These are phyloP conservation scores for Adineta ricciae DNA, from an alignment of 2,888 invertebrate species.

Conservation along the genomic window DNA sequence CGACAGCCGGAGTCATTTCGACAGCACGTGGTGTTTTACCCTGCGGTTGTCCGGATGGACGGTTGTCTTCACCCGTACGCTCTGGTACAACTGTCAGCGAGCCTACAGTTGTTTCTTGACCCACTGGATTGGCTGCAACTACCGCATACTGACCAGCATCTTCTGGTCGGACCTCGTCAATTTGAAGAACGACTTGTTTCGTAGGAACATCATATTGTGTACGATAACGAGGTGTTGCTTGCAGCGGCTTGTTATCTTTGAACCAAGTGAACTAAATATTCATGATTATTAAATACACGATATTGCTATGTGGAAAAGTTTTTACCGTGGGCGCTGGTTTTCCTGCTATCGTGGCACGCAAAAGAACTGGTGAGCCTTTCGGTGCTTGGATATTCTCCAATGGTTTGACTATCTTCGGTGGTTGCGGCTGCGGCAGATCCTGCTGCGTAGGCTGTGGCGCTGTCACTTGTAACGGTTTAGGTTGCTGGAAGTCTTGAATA, in stretches of 20 bases:
- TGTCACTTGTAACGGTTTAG: neutral
- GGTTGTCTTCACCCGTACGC: neutral
- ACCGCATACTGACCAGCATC: slow-evolving; percentile 93
- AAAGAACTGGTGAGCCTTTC: slow-evolving; percentile 46
- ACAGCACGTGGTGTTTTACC: neutral
- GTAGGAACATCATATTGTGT: slow-evolving; percentile 10
- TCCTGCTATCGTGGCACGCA: slow-evolving; percentile 27
- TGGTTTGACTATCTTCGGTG: slow-evolving; percentile 88
- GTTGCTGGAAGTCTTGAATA: neutral
- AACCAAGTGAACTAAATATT: slow-evolving; percentile 24
- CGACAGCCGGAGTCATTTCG: neutral
- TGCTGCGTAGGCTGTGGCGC: neutral
- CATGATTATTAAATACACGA: neutral
- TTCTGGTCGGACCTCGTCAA: slow-evolving; percentile 42
- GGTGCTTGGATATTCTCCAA: slow-evolving; percentile 82
- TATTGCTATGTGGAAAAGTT: neutral
- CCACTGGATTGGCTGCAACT: slow-evolving; percentile 81
- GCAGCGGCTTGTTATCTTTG: slow-evolving; percentile 29
- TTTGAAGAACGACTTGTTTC: slow-evolving; percentile 23
- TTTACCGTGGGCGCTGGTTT: slow-evolving; percentile 28
- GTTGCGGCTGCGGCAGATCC: neutral
- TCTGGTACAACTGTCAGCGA: neutral
- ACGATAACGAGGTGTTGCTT: slow-evolving; percentile 25
- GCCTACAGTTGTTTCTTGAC: slow-evolving; percentile 62
- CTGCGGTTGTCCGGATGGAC: slow-evolving; percentile 63